These are phyloP conservation scores for Podabrus alpinus DNA, from an alignment of 2,888 invertebrate species.

Conservation along the genomic window DNA sequence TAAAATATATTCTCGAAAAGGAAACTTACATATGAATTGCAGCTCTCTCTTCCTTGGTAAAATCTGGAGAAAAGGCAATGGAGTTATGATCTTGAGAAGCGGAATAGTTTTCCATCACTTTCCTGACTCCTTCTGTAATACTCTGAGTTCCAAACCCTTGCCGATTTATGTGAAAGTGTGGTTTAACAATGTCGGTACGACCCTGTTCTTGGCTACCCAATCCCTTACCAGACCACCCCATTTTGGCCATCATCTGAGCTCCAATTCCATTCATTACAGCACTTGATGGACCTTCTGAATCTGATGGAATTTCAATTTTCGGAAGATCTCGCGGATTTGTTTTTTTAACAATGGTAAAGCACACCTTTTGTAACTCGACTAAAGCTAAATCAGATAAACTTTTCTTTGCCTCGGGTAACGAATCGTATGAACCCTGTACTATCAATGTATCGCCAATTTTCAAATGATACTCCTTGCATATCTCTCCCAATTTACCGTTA, in stretches of 20 bases:
- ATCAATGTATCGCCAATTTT: slow-evolving; percentile 13
- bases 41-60: slow-evolving; percentile 18
- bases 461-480: background rate
- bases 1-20: background rate
- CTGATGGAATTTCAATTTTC: slow-evolving; percentile 1
- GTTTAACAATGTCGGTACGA: slow-evolving; percentile 6
- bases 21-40: slow-evolving; percentile 22
- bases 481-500: too few relatives aligned
- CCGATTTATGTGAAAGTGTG: slow-evolving; percentile 14
- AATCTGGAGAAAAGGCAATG: slow-evolving; percentile 20
- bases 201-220: slow-evolving; percentile 23
- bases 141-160: slow-evolving; percentile 19
- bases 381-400: slow-evolving; percentile 13
- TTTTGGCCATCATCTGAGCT: slow-evolving; percentile 20
- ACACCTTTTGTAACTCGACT: slow-evolving; percentile 10
- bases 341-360: slow-evolving; percentile 20
- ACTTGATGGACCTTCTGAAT: background rate
- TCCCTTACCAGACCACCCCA: slow-evolving; percentile 28
- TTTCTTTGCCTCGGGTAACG: background rate
- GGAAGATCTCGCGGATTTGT: slow-evolving; percentile 10
- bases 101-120: slow-evolving; percentile 11
- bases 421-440: background rate
- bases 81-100: slow-evolving; percentile 12
- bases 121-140: slow-evolving; percentile 11
- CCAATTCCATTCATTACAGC: slow-evolving; percentile 10